Conservation (phyloP, 2,797 vertebrate species). For the Phoebastria nigripes region DNA sequence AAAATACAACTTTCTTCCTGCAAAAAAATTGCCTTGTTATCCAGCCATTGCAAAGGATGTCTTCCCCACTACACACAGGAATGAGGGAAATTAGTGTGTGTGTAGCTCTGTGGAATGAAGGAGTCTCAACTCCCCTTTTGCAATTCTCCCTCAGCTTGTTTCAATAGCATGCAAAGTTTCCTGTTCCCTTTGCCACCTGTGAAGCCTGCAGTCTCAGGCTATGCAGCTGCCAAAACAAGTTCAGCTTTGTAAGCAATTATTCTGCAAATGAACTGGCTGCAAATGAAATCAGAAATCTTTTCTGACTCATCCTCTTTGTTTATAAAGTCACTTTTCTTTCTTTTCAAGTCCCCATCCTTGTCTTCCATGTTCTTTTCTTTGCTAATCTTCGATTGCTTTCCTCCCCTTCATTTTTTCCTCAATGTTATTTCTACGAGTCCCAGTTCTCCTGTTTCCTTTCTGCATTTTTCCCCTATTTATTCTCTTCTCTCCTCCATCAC, state of each 20-base stretch:
- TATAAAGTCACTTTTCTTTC: neutral
- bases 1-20: neutral
- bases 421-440: neutral
- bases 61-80: neutral
- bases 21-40: neutral
- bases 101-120: neutral
- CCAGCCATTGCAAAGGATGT: neutral
- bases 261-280: neutral
- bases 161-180: neutral
- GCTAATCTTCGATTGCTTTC: neutral
- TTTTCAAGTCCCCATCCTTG: neutral
- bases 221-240: neutral
- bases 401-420: fast-evolving
- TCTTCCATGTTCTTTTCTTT: neutral
- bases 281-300: neutral
- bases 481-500: neutral
- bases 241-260: neutral
- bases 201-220: neutral
- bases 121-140: neutral
- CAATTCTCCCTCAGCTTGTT: neutral
- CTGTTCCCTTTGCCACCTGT: neutral
- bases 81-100: neutral
- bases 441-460: neutral
- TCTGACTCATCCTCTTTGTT: neutral
- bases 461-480: neutral